Evolutionary conservation across 2,113 vertebrate genomes (phyloP), one percentile per base, ranked within the genome.

Genomic region (Oenanthe melanoleuca): DNA sequence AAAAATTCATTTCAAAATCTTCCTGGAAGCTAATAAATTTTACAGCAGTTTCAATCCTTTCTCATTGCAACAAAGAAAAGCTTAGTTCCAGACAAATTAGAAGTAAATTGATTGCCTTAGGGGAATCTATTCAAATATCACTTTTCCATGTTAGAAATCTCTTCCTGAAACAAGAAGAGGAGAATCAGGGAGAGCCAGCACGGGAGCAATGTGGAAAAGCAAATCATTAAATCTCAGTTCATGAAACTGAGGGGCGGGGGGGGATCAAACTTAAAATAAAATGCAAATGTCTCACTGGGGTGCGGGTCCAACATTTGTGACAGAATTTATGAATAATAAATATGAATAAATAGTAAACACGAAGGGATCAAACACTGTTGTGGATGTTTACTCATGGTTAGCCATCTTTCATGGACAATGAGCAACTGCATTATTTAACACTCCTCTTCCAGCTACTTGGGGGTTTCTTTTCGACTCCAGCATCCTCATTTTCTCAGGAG

Each of bases 51-150:
- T 97, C 97, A 97, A 96, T 97, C 95, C 95, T 98, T 97, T 97
- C 97, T 97, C 96, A 95, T 96, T 96, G 96, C 95, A 97, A 98
- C 97, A 98, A 98, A 98, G 96, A 96, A 98, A 98, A 98, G 97
- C 96, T 98, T 98, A 97, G 96, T 98, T 98, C 97, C 96, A 98
- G 97, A 98, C 96, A 98, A 98, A 98, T 98, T 98, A 98, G 98
- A 98, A 98, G 97, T 97, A 98, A 98, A 98, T 98, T 98, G 98
- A 98, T 97, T 97, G 98, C 98, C 98, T 98, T 96, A 96, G 97
- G 97, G 97, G 97, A 97, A 97, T 97, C 92, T 97, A 97, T 97
- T 97, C 97, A 97, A 98, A 98, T 98, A 98, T 97, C 95, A 97
- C 96, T 98, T 98, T 97, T 98, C 96, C 91, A 92, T 92, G 93